Conservation (phyloP, 2,888 invertebrate species). For the Diarsia mendica region DNA sequence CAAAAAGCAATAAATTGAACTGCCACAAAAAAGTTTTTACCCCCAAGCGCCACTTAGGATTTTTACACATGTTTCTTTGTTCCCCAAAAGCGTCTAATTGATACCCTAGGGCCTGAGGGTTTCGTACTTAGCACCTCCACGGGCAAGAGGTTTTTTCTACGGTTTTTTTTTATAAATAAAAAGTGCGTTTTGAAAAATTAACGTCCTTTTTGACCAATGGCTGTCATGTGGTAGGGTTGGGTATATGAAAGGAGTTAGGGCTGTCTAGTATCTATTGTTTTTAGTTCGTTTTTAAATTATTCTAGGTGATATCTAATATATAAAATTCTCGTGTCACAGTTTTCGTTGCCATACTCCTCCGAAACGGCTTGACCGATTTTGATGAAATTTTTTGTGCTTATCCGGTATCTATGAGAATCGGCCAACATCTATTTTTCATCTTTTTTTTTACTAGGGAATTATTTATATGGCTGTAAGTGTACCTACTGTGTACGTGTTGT, state of each 20-base stretch:
- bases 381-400: no score
- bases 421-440: no score
- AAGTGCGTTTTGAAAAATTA: constrained; percentile 67
- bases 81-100: constrained; percentile 78
- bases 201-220: constrained; percentile 70
- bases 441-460: no score
- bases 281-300: neutral
- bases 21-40: constrained; percentile 68
- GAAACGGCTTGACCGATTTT: no score
- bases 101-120: constrained; percentile 74
- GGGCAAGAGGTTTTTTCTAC: constrained; percentile 43
- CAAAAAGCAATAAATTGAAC: constrained; percentile 69
- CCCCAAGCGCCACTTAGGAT: constrained; percentile 83
- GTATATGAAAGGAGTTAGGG: constrained; percentile 69
- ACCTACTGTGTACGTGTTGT: no score
- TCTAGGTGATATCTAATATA: no score
- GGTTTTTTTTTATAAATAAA: constrained; percentile 65
- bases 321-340: no score
- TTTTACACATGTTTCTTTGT: constrained; percentile 79
- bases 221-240: constrained; percentile 72
- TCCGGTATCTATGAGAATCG: no score
- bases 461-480: no score
- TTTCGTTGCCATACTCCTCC: no score
- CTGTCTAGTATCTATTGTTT: constrained; percentile 53
- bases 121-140: constrained; percentile 84